Evolutionary conservation across 2,113 vertebrate species (phyloP).

Genomic region (Todiramphus chloris): DNA sequence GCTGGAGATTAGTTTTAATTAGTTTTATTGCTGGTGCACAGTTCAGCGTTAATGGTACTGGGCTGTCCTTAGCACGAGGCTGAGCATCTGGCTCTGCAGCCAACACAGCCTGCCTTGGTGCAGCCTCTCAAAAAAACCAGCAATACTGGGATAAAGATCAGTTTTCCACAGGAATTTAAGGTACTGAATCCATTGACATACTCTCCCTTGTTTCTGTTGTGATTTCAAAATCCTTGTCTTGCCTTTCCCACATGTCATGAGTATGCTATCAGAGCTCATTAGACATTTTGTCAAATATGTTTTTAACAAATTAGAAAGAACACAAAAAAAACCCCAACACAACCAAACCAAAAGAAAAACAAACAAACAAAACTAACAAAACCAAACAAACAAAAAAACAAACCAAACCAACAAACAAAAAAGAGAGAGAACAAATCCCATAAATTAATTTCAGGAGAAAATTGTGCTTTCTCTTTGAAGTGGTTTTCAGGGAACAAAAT

Average conservation of each 20-base stretch:
- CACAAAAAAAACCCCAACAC: too few species aligned
- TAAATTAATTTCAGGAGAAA: background rate
- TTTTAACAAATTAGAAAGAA: background rate
- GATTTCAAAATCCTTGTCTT: background rate
- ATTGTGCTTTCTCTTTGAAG: background rate
- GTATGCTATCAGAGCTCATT: accelerated
- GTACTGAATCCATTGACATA: background rate
- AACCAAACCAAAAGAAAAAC: too few species aligned
- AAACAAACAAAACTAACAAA: too few species aligned
- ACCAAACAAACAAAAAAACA: too few species aligned
- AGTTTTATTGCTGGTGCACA: background rate
- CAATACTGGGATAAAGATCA: accelerated
- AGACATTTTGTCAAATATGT: accelerated
- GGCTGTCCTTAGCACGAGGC: background rate
- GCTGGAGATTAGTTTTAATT: conserved; percentile 16
- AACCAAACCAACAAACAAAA: too few species aligned
- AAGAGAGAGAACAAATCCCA: accelerated
- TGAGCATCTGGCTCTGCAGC: conserved; percentile 10
- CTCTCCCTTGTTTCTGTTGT: accelerated
- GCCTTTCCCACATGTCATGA: background rate
- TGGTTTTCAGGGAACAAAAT: background rate
- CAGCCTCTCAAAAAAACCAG: background rate
- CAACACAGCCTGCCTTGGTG: background rate
- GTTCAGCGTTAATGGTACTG: background rate
- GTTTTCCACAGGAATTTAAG: background rate